Percentiles rank a stretch among this genome's conserved stretches.
These are phyloP conservation scores for Tetrapedia diversipes DNA, from an alignment of 2,888 invertebrate genomes.

Conservation along the genomic window DNA sequence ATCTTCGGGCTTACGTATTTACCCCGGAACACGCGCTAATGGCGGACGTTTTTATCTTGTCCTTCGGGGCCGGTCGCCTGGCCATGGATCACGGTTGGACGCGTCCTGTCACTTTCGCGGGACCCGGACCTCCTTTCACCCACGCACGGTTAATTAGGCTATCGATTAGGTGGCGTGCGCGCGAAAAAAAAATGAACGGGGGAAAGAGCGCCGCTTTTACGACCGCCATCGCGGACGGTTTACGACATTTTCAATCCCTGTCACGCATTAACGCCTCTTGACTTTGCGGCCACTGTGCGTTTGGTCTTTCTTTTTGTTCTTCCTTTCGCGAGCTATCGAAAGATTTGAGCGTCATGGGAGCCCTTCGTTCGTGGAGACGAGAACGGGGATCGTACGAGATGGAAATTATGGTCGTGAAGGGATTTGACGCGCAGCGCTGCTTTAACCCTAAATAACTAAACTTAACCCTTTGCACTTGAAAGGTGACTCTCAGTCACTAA, in stretches of 20 bases:
- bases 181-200: background rate
- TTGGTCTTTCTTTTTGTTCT: no score
- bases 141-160: conserved; percentile 35
- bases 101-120: background rate
- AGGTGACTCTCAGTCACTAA: no score
- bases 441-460: no score
- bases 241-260: conserved; percentile 21
- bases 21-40: conserved; percentile 47
- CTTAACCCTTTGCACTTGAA: no score
- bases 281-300: background rate
- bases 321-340: conserved; percentile 11
- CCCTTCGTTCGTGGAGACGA: no score
- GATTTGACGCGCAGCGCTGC: no score
- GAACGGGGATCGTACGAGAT: background rate
- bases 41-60: conserved; percentile 43
- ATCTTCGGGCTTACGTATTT: conserved; percentile 51
- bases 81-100: conserved; percentile 21
- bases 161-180: conserved; percentile 32
- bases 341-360: conserved; percentile 25
- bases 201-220: conserved; percentile 22
- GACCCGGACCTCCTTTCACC: background rate
- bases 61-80: conserved; percentile 15
- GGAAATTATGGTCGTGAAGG: background rate
- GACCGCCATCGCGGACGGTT: background rate
- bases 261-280: conserved; percentile 17